These are phyloP conservation scores for Anabacerthia variegaticeps DNA, from an alignment of 2,797 vertebrate genomes.

Conservation along the genomic window DNA sequence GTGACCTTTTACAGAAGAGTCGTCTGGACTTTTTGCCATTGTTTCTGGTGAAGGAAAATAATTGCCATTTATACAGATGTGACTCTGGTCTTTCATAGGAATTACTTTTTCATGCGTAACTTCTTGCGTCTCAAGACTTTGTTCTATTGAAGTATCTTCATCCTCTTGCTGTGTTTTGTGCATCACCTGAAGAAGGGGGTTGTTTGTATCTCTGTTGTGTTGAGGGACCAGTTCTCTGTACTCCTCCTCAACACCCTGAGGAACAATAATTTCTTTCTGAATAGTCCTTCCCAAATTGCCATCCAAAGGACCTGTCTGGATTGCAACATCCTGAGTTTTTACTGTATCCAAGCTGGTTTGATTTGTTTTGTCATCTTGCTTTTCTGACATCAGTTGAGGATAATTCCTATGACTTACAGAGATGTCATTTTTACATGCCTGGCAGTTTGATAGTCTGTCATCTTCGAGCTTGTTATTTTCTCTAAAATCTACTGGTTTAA, in stretches of 20 bases:
- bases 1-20: constrained; percentile 62
- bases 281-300: constrained; percentile 13
- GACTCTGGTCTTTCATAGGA: neutral
- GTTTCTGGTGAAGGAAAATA: constrained; percentile 23
- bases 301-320: constrained; percentile 68
- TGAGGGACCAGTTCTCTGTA: constrained; percentile 9
- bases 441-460: constrained; percentile 39
- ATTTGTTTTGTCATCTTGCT: constrained; percentile 49
- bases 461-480: constrained; percentile 42
- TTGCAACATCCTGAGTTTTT: constrained; percentile 80
- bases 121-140: constrained; percentile 7
- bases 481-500: constrained; percentile 18
- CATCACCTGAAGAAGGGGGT: neutral
- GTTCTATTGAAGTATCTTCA: neutral
- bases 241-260: neutral
- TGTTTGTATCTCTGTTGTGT: constrained; percentile 4
- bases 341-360: constrained; percentile 46
- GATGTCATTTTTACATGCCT: constrained; percentile 51
- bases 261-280: neutral
- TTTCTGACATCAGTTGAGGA: constrained; percentile 7
- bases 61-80: neutral
- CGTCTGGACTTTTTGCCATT: constrained; percentile 32
- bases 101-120: neutral
- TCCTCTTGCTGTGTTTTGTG: neutral
- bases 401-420: constrained; percentile 40